phyloP scores from a whole-genome alignment of 2,888 invertebrate species.

The Cosmia pyralina region DNA sequence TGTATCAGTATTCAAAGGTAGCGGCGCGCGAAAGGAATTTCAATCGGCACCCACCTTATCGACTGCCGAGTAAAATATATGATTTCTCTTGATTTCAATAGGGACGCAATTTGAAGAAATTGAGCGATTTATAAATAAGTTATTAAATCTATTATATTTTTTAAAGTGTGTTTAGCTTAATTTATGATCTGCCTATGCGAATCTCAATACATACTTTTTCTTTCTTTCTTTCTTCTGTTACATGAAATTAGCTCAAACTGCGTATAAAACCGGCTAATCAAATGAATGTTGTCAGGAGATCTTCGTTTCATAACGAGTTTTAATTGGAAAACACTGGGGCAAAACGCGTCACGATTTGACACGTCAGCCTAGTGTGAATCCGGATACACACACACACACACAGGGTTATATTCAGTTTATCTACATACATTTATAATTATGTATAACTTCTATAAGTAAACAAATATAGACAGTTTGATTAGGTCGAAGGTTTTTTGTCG shows the following conservation, averaged over 20 bases:
- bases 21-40: conserved; percentile 57
- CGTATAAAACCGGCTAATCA: background rate
- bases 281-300: background rate
- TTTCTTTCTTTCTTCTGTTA: background rate
- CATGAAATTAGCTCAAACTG: background rate
- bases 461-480: too few species aligned
- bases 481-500: too few species aligned
- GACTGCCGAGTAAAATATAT: conserved; percentile 59
- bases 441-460: background rate
- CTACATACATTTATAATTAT: background rate
- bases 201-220: too few species aligned
- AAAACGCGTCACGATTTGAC: background rate
- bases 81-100: conserved; percentile 58
- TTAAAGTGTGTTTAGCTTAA: too few species aligned
- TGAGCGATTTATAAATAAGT: conserved; percentile 6
- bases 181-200: too few species aligned
- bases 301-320: background rate
- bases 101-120: conserved; percentile 5
- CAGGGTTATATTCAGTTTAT: too few species aligned
- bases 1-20: conserved; percentile 60
- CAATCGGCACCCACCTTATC: conserved; percentile 60
- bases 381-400: too few species aligned
- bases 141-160: background rate
- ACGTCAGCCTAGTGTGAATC: background rate
- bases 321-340: background rate